A percentile compares a stretch with the other conserved stretches of the same genome.
phyloP scores from a whole-genome alignment of 2,888 invertebrate species.

The Carcina quercana region DNA sequence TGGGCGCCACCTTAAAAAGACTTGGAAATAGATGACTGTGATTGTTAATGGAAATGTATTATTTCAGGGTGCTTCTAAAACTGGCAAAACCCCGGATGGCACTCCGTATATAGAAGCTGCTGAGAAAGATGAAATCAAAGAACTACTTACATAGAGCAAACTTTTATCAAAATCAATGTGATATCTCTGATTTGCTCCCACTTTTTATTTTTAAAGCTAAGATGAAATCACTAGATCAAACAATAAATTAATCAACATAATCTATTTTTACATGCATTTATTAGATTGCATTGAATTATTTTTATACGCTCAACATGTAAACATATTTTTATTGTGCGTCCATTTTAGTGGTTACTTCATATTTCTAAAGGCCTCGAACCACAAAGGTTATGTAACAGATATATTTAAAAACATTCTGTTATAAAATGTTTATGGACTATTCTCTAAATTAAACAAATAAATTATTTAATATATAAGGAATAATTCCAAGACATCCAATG shows the following conservation, averaged over 20 bases:
- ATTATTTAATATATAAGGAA: conserved; percentile 59
- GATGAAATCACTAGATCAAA: conserved; percentile 41
- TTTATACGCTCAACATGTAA: conserved; percentile 61
- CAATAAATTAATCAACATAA: conserved; percentile 40
- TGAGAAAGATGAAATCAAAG: conserved; percentile 93
- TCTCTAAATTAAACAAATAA: conserved; percentile 56
- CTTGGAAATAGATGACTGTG: too few relatives aligned
- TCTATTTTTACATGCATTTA: conserved; percentile 71
- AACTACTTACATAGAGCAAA: conserved; percentile 70
- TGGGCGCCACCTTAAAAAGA: too few relatives aligned
- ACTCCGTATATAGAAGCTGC: conserved; percentile 90
- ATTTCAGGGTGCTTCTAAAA: conserved; percentile 85
- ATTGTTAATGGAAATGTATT: too few relatives aligned
- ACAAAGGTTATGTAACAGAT: conserved; percentile 13
- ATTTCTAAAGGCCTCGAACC: conserved; percentile 34
- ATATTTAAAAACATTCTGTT: conserved; percentile 24
- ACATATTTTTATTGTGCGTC: conserved; percentile 57
- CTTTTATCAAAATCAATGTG: conserved; percentile 2
- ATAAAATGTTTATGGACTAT: conserved; percentile 41
- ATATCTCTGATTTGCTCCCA: conserved; percentile 30
- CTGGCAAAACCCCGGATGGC: conserved; percentile 91
- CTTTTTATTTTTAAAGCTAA: conserved; percentile 48
- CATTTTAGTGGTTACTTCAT: conserved; percentile 44
- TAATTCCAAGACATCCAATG: conserved; percentile 40
- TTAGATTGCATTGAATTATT: conserved; percentile 64